Evolutionary conservation across 2,888 invertebrate genomes (phyloP), one percentile per base, ranked within the genome.

Genomic region (Eristalis tenax): DNA sequence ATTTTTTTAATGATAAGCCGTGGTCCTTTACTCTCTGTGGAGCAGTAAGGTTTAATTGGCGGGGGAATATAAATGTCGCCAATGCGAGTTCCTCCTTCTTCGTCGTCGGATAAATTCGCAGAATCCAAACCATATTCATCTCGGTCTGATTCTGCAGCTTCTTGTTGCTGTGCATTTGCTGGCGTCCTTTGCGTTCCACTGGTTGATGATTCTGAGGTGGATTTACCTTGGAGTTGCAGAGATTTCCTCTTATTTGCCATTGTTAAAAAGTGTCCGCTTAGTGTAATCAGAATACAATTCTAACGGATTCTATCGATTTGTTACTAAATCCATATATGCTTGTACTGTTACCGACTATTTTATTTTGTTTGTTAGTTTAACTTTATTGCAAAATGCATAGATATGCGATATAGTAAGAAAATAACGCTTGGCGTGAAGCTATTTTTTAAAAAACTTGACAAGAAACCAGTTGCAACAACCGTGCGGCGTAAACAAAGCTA

Each of bases 1-100:
- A 99, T 99, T 90, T 97, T 95, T 1, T 96, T 96, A 74, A 99
- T 99, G 81, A 99, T 96, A 61, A 99, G 93, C 22, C 99, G 95
- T 0, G 98, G 97, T 0, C 97, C 98, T 59, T 94, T 95, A 11
- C 95, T 94, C 89, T 97, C 96, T 85, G 96, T 95, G 2, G 96
- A 96, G 73, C 95, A 94, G 2, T 96, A 94, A 0, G 96, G 95
- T 89, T 95, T 95, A 2, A 96, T 94, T 1, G 96, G 95, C 0
- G 97, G 96, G 0, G 98, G 97, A 89, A 98, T 97, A 89, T 96
- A 97, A 89, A 98, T 97, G 83, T 96, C 97, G 8, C 96, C 97
- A 64, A 97, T 94, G 71, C 95, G 94, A 0, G 96, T 93, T 1
- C 96, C 96, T 38, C 96, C 97, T 91, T 96, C 96, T 68, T 93